These are phyloP conservation scores for Blastobasis lacticolella DNA, from an alignment of 2,888 invertebrate species.

Conservation along the genomic window DNA sequence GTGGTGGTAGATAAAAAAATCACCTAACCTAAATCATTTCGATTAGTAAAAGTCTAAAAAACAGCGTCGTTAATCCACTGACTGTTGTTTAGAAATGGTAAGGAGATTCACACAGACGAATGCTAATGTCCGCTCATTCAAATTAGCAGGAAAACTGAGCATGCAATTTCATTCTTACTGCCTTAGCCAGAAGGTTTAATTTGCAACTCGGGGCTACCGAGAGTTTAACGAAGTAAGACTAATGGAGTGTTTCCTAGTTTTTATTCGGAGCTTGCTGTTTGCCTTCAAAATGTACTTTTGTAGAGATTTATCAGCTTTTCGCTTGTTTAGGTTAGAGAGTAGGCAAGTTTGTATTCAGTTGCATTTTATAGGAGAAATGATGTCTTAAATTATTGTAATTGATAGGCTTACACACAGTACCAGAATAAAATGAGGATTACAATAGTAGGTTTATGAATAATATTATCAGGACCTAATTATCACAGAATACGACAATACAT, in stretches of 20 bases:
- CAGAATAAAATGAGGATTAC: no score
- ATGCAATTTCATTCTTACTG: background rate
- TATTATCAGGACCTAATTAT: no score
- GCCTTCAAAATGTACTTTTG: constrained; percentile 36
- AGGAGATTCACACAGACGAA: constrained; percentile 47
- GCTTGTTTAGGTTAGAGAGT: constrained; percentile 15
- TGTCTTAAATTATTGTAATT: no score
- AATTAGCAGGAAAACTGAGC: constrained; percentile 33
- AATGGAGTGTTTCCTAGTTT: constrained; percentile 44
- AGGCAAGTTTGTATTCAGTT: no score
- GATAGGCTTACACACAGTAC: no score
- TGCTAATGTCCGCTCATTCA: constrained; percentile 47
- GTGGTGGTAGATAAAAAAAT: no score
- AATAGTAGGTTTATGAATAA: no score
- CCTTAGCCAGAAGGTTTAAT: background rate
- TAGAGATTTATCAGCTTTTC: constrained; percentile 33
- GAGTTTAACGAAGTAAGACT: constrained; percentile 33
- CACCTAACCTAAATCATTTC: no score
- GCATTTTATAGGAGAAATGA: no score
- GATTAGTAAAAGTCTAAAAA: no score
- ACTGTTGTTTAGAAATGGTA: constrained; percentile 46
- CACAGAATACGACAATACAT: no score
- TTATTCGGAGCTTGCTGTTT: constrained; percentile 42
- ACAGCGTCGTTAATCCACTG: no score
- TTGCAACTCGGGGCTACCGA: background rate